Evolutionary conservation across 2,888 invertebrate species (phyloP), one percentile per base, ranked within the genome.

Genomic region (Endotricha flammealis): DNA sequence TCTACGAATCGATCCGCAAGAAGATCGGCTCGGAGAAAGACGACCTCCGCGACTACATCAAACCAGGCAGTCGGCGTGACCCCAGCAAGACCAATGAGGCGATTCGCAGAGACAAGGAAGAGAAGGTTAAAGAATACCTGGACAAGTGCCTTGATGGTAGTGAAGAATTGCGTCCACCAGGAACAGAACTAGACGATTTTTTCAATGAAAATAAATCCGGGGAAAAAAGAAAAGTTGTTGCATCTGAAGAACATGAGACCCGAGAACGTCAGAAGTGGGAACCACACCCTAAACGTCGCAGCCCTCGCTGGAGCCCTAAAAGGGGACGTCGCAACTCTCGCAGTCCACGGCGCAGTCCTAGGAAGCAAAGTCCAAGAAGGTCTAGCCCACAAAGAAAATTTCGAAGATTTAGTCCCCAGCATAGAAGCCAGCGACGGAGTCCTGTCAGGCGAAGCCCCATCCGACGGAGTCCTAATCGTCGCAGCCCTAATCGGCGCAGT

Each of bases 161-260:
- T 6, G 75, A 80, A 17, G 78, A 83, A 37, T 49, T 85, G 14
- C 62, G 75, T 0, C 86, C 86, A 1, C 86, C 86, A 13, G 86
- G 86, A 5, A 86, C 86, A 1, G 86, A 86, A 46, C 63, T 86
- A 0, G 86, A 86, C 29, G 83, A 81, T 35, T 82, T 68, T 46
- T 79, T 54, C 42, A 65, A 68, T 10, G 64, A 60, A 20, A 51
- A 52, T 5, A 62, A 65, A 38, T 32, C 35, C 1, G 32, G 28
- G n/a, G 56, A 55, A 16, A 51, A 39, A 17, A 66, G 56, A 25
- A 56, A 44, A 32, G 22, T 44, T 10, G 34, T 37, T 4, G 11
- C 30, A 3, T n/a, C n/a, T n/a, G 17, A 16, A 2, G 53, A 59
- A 27, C 24, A 31, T 5, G n/a, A n/a, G n/a, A n/a, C n/a, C n/a